Evolutionary conservation across 2,797 vertebrate genomes (phyloP).

Genomic region (Mormyrus hasselquistii): DNA sequence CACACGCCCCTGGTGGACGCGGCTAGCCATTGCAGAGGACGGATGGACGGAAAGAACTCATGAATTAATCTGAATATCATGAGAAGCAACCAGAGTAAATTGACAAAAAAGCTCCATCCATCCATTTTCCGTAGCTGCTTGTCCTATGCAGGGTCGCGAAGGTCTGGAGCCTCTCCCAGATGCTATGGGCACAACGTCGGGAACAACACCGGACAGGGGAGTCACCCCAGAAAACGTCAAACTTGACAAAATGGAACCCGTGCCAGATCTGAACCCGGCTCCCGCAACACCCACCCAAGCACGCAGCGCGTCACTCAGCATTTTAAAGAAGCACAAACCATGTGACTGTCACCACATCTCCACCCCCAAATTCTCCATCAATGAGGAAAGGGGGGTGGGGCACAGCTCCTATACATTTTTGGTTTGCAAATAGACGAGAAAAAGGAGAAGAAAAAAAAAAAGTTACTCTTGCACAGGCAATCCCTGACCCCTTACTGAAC

Average conservation of each 20-base stretch:
- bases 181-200: neutral
- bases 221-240: neutral
- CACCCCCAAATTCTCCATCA: neutral
- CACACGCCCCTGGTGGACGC: neutral
- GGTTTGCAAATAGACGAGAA: neutral
- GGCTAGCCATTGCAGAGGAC: neutral
- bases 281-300: neutral
- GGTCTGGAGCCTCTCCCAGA: neutral
- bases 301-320: neutral
- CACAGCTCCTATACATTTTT: neutral
- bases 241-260: neutral
- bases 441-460: neutral
- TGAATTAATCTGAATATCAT: neutral
- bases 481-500: neutral
- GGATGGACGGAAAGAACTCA: neutral
- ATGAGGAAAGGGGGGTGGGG: neutral
- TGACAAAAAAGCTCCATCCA: neutral
- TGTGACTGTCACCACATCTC: neutral
- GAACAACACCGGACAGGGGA: neutral
- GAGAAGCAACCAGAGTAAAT: neutral
- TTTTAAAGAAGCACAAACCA: neutral
- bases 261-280: neutral
- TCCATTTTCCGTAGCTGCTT: neutral
- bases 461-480: neutral
- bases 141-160: neutral